Base-by-base conservation (phyloP, 2,113 vertebrate species). In the Chinchilla lanigera region DNA sequence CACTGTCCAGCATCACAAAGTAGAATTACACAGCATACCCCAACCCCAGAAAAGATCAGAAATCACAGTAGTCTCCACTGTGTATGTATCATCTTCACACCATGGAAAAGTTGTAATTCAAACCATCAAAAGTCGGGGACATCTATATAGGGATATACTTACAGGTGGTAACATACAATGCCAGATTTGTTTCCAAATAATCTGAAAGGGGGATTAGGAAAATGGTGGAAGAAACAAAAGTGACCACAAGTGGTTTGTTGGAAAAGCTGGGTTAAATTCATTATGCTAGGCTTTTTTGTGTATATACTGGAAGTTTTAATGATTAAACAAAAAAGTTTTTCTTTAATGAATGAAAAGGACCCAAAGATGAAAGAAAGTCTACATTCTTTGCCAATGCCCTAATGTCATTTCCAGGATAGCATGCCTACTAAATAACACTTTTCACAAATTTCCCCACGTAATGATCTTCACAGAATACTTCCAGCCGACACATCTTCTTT, bases 401-500 rank as follows among this genome's bases (percentile, higher is more conserved):
- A 41, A 22, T 67, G 5, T 84, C 65, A 75, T 82, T 94, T 88
- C 78, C 86, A 90, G 38, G 6, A 80, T 30, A 71, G 14, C 28
- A 47, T 63, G 67, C 30, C 89, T 80, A 89, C 35, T 17, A 95
- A 96, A 20, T 78, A 90, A 94, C 44, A 58, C 35, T 54, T 92
- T 83, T 94, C 83, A 96, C 52, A 93, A 89, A 96, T 65, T 82
- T 96, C 84, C 17, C 87, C 92, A 90, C 90, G 61, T 78, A 93
- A 54, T 38, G 60, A 71, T 35, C 61, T 71, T 91, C n/a, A 93
- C 35, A 58, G 47, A 94, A 33, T 50, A 61, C 61, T 94, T 86
- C n/a, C n/a, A 81, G 22, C 20, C 91, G 94, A 93, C 33, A 81
- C 33, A 85, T 44, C 38, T 89, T 81, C 61, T 96, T 95, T 87